Percentiles rank a stretch among this genome's conserved stretches.
Conservation (phyloP, 2,113 vertebrate genomes). For the Sinocyclocheilus anshuiensis region DNA sequence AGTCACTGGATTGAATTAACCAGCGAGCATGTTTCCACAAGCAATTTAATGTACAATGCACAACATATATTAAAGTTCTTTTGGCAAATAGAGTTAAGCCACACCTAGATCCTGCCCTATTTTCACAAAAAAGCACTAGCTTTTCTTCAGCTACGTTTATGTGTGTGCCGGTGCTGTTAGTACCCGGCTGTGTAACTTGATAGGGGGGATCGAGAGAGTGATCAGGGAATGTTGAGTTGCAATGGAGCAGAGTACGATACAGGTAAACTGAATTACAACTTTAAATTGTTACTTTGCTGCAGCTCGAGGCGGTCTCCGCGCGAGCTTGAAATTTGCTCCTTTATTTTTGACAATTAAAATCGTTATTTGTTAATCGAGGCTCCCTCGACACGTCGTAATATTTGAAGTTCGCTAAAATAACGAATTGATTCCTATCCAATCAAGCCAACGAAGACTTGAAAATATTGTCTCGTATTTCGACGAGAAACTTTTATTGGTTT, state of each 20-base stretch:
- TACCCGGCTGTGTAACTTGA: slow-evolving; percentile 68
- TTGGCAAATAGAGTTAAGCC: slow-evolving; percentile 73
- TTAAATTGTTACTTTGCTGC: slow-evolving; percentile 62
- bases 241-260: slow-evolving; percentile 83
- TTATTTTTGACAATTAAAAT: slow-evolving; percentile 13
- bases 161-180: no score
- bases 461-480: slow-evolving; percentile 37
- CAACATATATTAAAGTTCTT: slow-evolving; percentile 28
- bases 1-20: background rate
- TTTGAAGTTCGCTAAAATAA: slow-evolving; percentile 55
- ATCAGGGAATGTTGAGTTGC: slow-evolving; percentile 81
- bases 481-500: slow-evolving; percentile 64
- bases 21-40: slow-evolving; percentile 18
- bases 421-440: slow-evolving; percentile 76
- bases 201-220: slow-evolving; percentile 68
- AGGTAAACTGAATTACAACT: slow-evolving; percentile 73
- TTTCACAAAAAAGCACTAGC: slow-evolving; percentile 58
- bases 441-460: slow-evolving; percentile 54
- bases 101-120: slow-evolving; percentile 76
- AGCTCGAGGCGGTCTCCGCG: slow-evolving; percentile 15
- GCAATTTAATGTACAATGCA: background rate
- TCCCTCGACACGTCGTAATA: slow-evolving; percentile 19
- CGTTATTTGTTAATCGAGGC: slow-evolving; percentile 7
- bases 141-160: slow-evolving; percentile 12
- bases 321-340: background rate